Evolutionary conservation across 2,888 invertebrate species (phyloP).

Genomic region (Drosophila rellima): DNA sequence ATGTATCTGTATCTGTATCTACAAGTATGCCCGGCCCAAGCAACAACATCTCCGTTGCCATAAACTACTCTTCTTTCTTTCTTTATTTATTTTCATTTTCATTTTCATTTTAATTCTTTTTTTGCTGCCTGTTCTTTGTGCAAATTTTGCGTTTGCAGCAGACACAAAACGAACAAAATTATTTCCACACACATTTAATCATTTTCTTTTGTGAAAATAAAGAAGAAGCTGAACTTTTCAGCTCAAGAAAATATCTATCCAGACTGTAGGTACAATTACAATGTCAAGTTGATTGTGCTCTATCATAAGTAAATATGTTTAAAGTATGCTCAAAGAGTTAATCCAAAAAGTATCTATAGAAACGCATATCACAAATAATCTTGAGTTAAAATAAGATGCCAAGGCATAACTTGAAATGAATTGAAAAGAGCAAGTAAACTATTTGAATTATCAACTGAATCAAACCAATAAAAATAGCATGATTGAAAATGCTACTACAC

Average conservation of each 20-base stretch:
- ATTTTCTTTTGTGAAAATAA: conserved; percentile 39
- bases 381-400: not conserved
- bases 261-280: conserved; percentile 4
- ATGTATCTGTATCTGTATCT: conserved; percentile 15
- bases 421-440: not conserved
- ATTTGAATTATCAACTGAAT: not conserved
- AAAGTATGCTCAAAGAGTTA: conserved; percentile 5
- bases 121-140: conserved; percentile 14
- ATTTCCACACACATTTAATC: conserved; percentile 45
- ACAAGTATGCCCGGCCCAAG: conserved; percentile 28
- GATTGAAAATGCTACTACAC: not conserved
- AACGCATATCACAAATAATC: not conserved
- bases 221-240: not conserved
- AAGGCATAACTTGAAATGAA: not conserved
- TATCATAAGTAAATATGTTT: conserved; percentile 10
- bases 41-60: conserved; percentile 11
- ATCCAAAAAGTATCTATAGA: not conserved
- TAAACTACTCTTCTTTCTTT: conserved; percentile 6
- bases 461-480: not conserved
- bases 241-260: conserved; percentile 4
- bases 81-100: not conserved
- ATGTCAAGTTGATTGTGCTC: conserved; percentile 13
- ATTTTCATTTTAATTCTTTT: not conserved
- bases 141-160: conserved; percentile 33
- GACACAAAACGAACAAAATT: conserved; percentile 16